Base-by-base conservation (phyloP, 1,140 invertebrate genomes). In the Lucilia cuprina region DNA sequence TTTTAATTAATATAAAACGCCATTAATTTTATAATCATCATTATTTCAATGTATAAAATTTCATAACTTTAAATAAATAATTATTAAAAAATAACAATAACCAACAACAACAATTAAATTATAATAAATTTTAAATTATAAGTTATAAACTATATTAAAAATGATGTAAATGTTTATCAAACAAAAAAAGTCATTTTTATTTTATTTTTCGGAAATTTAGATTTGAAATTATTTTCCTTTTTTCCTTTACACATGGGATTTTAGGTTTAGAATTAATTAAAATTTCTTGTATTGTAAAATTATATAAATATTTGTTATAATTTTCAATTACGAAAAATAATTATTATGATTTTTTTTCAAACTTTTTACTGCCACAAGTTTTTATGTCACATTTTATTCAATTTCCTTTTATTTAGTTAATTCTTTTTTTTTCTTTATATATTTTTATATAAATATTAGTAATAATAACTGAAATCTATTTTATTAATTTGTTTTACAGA, bases 11-110 rank as follows among this genome's bases (percentile, higher is more conserved):
- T 17, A 70, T 70, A 70, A 70, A 70, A 70, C 65, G 65, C 65
- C 65, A 70, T 70, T 70, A 70, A 70, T 70, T 70, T 70, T 70
- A 21, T 70, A 70, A 70, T 19, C 65, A 70, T 70, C 65, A 70
- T 70, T 70, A 70, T 70, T 70, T 70, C 65, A 70, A 70, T 70
- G 65, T 70, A 70, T 70, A 70, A 70, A 70, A 70, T 70, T 19
- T 70, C 65, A 70, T 70, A 70, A 70, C n/a, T 70, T 21, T 70
- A 21, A 70, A 19, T 70, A 70, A 70, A 70, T 25, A 70, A 4
- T 25, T 30, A 30, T 2, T 30, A 30, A 30, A 70, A 70, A 70
- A 70, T n/a, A n/a, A n/a, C n/a, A n/a, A n/a, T n/a, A 41, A 41
- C 5, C 41, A 41, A 41, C 41, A 41, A 41, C 41, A 41, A 41